Evolutionary conservation across 2,888 invertebrate species (phyloP).

Genomic region (Phengaris alcon): DNA sequence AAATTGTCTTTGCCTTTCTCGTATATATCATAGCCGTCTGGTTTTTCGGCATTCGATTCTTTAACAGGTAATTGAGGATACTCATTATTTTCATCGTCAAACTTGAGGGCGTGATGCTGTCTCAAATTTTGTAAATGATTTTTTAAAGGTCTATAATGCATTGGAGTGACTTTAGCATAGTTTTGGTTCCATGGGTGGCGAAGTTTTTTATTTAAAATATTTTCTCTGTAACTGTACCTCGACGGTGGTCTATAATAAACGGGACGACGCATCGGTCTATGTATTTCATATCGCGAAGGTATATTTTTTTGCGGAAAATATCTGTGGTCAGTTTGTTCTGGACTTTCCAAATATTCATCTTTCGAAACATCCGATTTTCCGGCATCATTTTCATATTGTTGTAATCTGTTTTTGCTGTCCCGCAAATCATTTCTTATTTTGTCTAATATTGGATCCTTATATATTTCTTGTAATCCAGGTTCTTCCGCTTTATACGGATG

Average conservation of each 20-base stretch:
- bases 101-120: conserved; percentile 67
- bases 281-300: conserved; percentile 61
- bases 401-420: conserved; percentile 54
- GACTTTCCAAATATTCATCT: conserved; percentile 63
- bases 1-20: conserved; percentile 71
- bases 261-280: conserved; percentile 61
- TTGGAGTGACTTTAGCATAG: conserved; percentile 64
- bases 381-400: conserved; percentile 60
- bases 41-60: conserved; percentile 54
- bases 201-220: conserved; percentile 60
- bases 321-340: conserved; percentile 59
- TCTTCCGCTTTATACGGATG: conserved; percentile 70
- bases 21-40: conserved; percentile 79
- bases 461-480: conserved; percentile 58
- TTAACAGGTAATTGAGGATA: conserved; percentile 62
- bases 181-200: conserved; percentile 70
- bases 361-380: conserved; percentile 56
- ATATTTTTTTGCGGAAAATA: conserved; percentile 60
- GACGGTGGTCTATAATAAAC: conserved; percentile 57
- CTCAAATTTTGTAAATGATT: conserved; percentile 62
- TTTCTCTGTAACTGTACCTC: conserved; percentile 49
- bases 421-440: conserved; percentile 61
- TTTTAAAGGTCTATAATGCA: conserved; percentile 66
- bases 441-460: conserved; percentile 60
- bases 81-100: conserved; percentile 68